Base-by-base conservation (phyloP, 2,113 vertebrate species). In the Emydura subglobosa region DNA sequence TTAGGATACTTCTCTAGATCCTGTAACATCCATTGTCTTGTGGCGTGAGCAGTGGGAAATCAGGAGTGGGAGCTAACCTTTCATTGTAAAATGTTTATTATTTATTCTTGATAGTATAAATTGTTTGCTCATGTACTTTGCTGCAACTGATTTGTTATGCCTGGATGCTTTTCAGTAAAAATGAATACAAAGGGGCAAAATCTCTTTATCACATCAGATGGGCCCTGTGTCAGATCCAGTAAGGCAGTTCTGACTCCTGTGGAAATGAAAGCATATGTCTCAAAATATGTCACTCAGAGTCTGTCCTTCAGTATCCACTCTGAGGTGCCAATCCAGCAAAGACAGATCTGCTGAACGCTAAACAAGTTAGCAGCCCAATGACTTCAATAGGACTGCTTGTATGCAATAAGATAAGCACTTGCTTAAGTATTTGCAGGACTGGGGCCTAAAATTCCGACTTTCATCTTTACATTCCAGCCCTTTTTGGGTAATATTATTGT, bases 31-130 rank as follows among this genome's bases (percentile, higher is more conserved):
- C 2, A 2, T 85, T 6, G 7, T 25, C 14, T 86, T 19, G 51
- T 83, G 34, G 44, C 47, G 19, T 79, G 24, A 82, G 68, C 31
- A 49, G 1, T 55, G 29, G 21, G 49, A 53, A 19, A 34, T 1
- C 11, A 50, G 4, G 7, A n/a, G 2, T 83, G 27, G 10, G 53
- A 0, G 1, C 78, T 47, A 16, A 22, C 34, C 59, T 49, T 81
- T 59, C 14, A 0, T 31, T 80, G 81, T 79, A 51, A 10, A 7
- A 2, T 34, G 24, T 11, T 10, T 0, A 27, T 24, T 74, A 24
- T 74, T 24, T 78, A 47, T 25, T 78, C 39, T 78, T 78, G 47
- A 78, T 47, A 78, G 74, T 39, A 7, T 78, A 47, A 13, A 29
- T 78, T 47, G 7, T 78, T 10, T 72, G 22, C 39, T 8, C 90